A percentile compares a stretch with the other conserved stretches of the same genome.
phyloP scores from a whole-genome alignment of 2,888 invertebrate species.

The Lissocephala sabroskyi region DNA sequence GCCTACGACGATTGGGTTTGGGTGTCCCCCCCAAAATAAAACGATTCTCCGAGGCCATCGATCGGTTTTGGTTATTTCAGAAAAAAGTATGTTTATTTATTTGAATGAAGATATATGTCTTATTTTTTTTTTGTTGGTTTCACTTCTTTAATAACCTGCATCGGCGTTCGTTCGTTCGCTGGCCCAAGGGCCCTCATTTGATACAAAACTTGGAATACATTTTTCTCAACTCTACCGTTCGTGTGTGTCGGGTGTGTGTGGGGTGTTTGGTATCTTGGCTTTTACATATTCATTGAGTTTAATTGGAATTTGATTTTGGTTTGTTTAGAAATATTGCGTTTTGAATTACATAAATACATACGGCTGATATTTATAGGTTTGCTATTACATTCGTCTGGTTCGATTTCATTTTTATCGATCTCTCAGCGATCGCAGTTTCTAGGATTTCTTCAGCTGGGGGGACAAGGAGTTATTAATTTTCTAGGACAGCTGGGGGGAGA shows the following conservation, averaged over 20 bases:
- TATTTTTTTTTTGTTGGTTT: constrained; percentile 34
- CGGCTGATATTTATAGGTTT: constrained; percentile 33
- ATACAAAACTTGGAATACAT: too few species aligned
- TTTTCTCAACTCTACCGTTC: too few species aligned
- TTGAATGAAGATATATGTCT: constrained; percentile 61
- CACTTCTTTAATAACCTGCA: constrained; percentile 44
- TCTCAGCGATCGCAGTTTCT: constrained; percentile 1
- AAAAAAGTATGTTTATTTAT: constrained; percentile 68
- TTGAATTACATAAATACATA: constrained; percentile 47
- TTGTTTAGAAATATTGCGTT: constrained; percentile 11
- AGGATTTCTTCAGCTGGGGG: too few species aligned
- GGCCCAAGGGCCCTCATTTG: too few species aligned
- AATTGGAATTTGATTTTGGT: constrained; percentile 17
- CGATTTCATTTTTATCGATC: constrained; percentile 9
- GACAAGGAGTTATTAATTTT: too few species aligned
- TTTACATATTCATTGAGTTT: constrained; percentile 33
- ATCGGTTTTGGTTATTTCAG: constrained; percentile 66
- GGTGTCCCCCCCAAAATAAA: too few species aligned
- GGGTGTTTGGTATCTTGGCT: constrained; percentile 31
- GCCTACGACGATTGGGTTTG: too few species aligned
- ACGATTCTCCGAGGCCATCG: too few species aligned
- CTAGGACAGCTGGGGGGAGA: too few species aligned
- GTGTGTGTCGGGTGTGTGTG: too few species aligned
- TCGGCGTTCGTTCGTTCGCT: constrained; percentile 9
- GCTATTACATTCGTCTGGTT: constrained; percentile 20